Evolutionary conservation across 2,888 invertebrate genomes (phyloP), one percentile per base, ranked within the genome.

Genomic region (Lithodes maja): DNA sequence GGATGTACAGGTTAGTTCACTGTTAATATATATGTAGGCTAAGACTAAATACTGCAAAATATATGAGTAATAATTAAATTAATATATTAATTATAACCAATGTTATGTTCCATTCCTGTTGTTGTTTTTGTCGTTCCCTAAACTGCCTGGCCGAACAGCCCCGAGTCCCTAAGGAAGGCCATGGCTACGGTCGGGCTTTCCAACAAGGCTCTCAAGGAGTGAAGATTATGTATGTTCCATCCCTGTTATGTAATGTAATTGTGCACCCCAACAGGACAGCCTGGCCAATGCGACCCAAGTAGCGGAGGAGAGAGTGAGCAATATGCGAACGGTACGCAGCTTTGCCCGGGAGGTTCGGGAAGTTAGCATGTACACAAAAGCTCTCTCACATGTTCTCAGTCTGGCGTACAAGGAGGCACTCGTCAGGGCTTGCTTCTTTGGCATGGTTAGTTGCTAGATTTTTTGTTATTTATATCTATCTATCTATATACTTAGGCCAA

Each of bases 251-350:
- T 33, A 33, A 33, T 33, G 33, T 33, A 33, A 33, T 49, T 75
- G 9, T 52, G n/a, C 50, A 49, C 53, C 77, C 71, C 80, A 92
- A 50, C 94, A 95, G 93, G 95, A 95, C 92, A 94, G 95, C 2
- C 93, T 95, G 53, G 95, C 95, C 3, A 93, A 93, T 69, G 94
- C 95, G 2, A 95, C 95, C 91, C 93, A 97, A 95, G 95, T 97
- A 87, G 98, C 98, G 0, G 98, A 99, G 94, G 99, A 99, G 94
- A 96, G 97, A 93, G 97, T 98, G 92, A 96, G 97, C 12, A 99
- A 98, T 93, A 96, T 99, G 91, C 95, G 98, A 93, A 99, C 99
- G 1, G 99, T 99, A 0, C 97, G 98, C 94, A 96, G 97, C 53
- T 98, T 99, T 94, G 97, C 97, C 17, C 97, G 97, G 93, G 99